Percentiles rank a stretch among this genome's conserved stretches.
Conservation (phyloP, 1,140 invertebrate genomes). For the Agrilus planipennis region DNA sequence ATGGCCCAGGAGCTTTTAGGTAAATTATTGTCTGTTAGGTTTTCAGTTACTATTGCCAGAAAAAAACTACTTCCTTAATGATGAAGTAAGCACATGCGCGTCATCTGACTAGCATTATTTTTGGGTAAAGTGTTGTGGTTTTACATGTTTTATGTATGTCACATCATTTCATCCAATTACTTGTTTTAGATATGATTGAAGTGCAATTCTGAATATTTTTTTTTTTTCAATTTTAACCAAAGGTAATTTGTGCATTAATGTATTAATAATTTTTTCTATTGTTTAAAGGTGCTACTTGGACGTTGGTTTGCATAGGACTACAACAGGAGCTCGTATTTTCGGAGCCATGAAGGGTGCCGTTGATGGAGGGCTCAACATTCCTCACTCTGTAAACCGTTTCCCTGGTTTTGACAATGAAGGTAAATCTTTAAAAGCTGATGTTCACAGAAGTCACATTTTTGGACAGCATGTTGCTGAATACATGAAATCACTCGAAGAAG, state of each 20-base stretch:
- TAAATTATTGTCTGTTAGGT: too few species aligned
- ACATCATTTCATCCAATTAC: too few species aligned
- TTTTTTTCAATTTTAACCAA: too few species aligned
- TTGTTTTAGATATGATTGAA: too few species aligned
- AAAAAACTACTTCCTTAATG: constrained; percentile 13
- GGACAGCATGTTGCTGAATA: constrained; percentile 96
- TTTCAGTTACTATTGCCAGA: too few species aligned
- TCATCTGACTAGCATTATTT: constrained; percentile 28
- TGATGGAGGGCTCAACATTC: constrained; percentile 97
- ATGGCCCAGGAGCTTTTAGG: constrained; percentile 91
- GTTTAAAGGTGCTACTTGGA: constrained; percentile 84
- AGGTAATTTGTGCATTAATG: too few species aligned
- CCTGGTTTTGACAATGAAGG: constrained; percentile 90
- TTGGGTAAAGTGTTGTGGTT: constrained; percentile 4
- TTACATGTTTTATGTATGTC: constrained; percentile 23
- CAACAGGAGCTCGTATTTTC: constrained; percentile 94
- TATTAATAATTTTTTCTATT: constrained; percentile 1
- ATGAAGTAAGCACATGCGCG: constrained; percentile 34
- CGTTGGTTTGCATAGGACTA: constrained; percentile 91
- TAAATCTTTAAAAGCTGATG: constrained; percentile 89
- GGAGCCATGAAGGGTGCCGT: constrained; percentile 98
- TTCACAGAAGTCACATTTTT: constrained; percentile 89
- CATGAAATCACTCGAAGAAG: constrained; percentile 85
- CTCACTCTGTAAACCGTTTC: constrained; percentile 95
- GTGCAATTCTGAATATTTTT: too few species aligned